Evolutionary conservation across 2,888 invertebrate genomes (phyloP).

Genomic region (Hylaea fasciaria): DNA sequence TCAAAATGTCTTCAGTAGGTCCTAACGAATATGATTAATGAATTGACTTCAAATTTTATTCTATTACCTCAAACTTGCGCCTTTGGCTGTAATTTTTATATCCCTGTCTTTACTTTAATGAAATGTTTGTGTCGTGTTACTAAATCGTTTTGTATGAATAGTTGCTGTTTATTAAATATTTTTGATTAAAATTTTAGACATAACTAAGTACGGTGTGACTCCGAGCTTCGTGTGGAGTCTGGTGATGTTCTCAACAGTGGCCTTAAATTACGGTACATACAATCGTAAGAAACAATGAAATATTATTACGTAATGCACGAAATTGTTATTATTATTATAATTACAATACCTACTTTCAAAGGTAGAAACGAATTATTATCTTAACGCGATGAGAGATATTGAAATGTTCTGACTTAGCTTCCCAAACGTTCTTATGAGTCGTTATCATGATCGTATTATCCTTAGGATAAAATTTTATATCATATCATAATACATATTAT

Average conservation of each 20-base stretch:
- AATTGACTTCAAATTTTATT: conserved; percentile 84
- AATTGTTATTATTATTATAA: conserved; percentile 83
- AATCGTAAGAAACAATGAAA: conserved; percentile 84
- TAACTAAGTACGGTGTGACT: conserved; percentile 80
- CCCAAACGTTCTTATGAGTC: conserved; percentile 79
- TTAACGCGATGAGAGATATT: conserved; percentile 84
- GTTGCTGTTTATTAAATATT: conserved; percentile 66
- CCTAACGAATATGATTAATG: conserved; percentile 83
- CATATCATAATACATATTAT: conserved; percentile 81
- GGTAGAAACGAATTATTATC: conserved; percentile 83
- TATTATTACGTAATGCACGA: conserved; percentile 84
- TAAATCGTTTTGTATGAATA: conserved; percentile 71
- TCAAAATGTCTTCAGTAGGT: conserved; percentile 68
- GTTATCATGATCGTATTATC: conserved; percentile 81
- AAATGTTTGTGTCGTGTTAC: conserved; percentile 75
- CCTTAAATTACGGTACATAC: conserved; percentile 83
- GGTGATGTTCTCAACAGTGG: conserved; percentile 75
- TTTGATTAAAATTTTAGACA: conserved; percentile 80
- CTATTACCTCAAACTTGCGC: conserved; percentile 83
- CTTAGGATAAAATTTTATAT: conserved; percentile 84
- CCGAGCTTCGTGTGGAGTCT: conserved; percentile 69
- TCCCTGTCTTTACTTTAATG: conserved; percentile 82
- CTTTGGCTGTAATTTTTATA: conserved; percentile 80
- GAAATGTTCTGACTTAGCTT: conserved; percentile 81
- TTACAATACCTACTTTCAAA: conserved; percentile 84